Base-by-base conservation (phyloP, 2,797 vertebrate genomes). In the Emydoidea blandingii region DNA sequence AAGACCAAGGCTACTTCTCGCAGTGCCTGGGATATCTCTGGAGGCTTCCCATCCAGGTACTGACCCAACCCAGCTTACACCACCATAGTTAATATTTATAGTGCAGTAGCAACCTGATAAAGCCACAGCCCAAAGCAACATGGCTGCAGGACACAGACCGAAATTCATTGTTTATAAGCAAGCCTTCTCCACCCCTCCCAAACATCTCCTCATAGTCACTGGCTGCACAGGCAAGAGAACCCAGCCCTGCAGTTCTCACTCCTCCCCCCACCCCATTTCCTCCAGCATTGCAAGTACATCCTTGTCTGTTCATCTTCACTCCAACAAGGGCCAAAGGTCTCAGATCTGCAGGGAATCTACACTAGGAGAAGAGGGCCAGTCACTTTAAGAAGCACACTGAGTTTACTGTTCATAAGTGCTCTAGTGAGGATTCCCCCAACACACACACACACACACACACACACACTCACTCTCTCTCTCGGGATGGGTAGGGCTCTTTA, bases 401-500 rank as follows among this genome's bases (percentile, higher is more conserved):
- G 49, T 12, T 96, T 91, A 91, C 84, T 93, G 72, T 85, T 86
- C 79, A 31, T 53, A 91, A 91, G 68, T 5, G n/a, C 0, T 0
- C 0, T 0, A 85, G 52, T 23, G 65, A 83, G 79, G 49, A 79
- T 52, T 8, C 81, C 44, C 15, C 47, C 52, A 78, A 88, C 80
- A 54, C 79, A 50, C 49, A 88, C 37, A 49, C 25, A 76, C 93
- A 21, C n/a, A 88, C 80, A 54, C 79, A 50, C 49, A 88, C 37
- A 49, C 25, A 76, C 93, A 21, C n/a, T n/a, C 53, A 21, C 19
- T 1, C 6, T 21, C n/a, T 72, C n/a, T 86, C 47, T 79, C 15
- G 37, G 81, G 37, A 0, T 18, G 1, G 47, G 47, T 29, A n/a
- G 19, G 47, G 53, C 0, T 84, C 78, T 47, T 97, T 97, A 99